Base-by-base conservation (phyloP, 2,888 invertebrate species). In the Ormia ochracea region DNA sequence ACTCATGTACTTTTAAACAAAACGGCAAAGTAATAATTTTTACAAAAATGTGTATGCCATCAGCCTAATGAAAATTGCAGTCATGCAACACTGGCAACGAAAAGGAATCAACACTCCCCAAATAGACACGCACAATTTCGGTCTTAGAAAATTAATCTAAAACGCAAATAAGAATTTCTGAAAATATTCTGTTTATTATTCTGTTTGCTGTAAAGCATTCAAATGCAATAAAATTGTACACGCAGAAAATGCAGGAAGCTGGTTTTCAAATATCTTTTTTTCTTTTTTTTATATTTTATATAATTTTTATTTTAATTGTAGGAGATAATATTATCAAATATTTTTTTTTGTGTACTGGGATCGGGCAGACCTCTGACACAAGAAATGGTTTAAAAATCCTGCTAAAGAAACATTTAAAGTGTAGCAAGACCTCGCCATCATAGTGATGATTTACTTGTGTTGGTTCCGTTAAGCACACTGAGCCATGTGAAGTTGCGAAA, bases 101-200 rank as follows among this genome's bases (percentile, higher is more conserved):
- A 73, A 65, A 48, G 19, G 14, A 52, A 52, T 14, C 4, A 69
- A 58, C 26, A 72, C 78, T 61, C 78, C 78, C 78, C 66, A 43
- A 31, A 61, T 54, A 36, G 65, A 66, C 78, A 78, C 72, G 72
- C 78, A 72, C 72, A 48, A 72, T 59, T 38, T 10, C 12, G 33
- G 23, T 38, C 5, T 7, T 45, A 23, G 50, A 58, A 77, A 70
- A 77, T 59, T 58, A 77, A 23, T 65, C 26, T 50, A 48, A 58
- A 77, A 77, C 9, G 58, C 50, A 65, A 65, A 66, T 50, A 45
- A 68, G 26, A 28, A 33, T 66, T 43, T 5, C 26, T 14, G 19
- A 10, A 59, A 33, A 33, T 12, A 66, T 43, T 19, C 6, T 12
- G 14, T 10, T 41, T 41, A 5, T 33, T 36, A 19, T 31, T 58